Evolutionary conservation across 2,797 vertebrate species (phyloP), one percentile per base, ranked within the genome.

Genomic region (Phrynocephalus forsythii): DNA sequence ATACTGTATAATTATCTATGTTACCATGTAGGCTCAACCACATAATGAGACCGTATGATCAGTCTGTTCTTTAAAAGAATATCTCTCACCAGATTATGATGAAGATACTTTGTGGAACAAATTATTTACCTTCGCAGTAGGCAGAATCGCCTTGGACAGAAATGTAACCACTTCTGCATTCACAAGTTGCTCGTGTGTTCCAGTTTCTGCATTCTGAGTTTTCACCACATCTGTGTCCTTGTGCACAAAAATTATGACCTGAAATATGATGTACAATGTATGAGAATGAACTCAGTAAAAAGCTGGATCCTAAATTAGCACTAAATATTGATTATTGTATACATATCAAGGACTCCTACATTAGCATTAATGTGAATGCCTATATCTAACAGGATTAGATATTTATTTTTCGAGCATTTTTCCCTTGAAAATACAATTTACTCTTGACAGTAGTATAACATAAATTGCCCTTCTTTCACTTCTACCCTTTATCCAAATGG

Each of bases 211-310:
- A 99, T 90, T 98, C 97, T 0, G 98, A 98, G 90, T 99, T 99
- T 95, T 98, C 98, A 85, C 98, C 98, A 95, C 99, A 99, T 91
- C 96, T 97, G 90, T 98, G 96, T 87, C 98, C 98, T 94, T 99
- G 98, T 50, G 98, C 97, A 88, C 99, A 99, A 94, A 99, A 99
- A 96, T 99, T 98, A 89, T 99, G 98, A 92, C 99, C 99, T 99
- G 93, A 90, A 96, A 95, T 0, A 91, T 77, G 76, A 93, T 73
- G 0, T 75, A 92, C 81, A 89, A 5, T 11, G 91, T 89, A 84
- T 93, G 66, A 87, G 78, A 79, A 85, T n/a, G n/a, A 18, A 66
- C 82, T 5, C 28, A 60, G 81, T 6, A 69, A 68, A 83, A 84
- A 2, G 1, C 5, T 87, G n/a, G 75, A 7, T 68, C 84, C 48